Evolutionary conservation across 2,888 invertebrate species (phyloP), one percentile per base, ranked within the genome.

Genomic region (Galerucella calmariensis): DNA sequence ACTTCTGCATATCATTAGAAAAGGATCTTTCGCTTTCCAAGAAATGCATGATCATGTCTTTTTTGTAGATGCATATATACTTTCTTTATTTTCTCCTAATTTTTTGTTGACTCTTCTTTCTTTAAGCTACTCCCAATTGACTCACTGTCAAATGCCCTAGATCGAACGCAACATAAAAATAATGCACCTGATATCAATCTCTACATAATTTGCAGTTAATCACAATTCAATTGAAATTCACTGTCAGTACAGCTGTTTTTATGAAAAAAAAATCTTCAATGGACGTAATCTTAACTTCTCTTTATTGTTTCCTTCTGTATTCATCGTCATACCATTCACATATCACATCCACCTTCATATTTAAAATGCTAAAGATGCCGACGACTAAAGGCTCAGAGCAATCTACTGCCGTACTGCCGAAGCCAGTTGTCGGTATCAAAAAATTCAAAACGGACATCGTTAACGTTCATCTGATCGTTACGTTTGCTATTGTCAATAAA

Each of bases 401-500:
- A 11, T 35, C 41, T 14, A 11, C 35, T 63, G 16, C 35, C 41
- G 27, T 65, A 51, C 27, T 66, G 9, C 24, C 27, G n/a, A 20
- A 58, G 58, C 41, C 58, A 59, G 5, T 68, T 68, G 46, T 16
- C 68, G 46, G 59, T 44, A 68, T 59, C 46, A 20, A 68, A 59
- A 67, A 68, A 68, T 68, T 44, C 8, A 68, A 59, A 67, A 68
- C 59, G n/a, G 56, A 56, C 59, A 27, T 68, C 68, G 59, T 68
- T 68, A 68, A 46, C n/a, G 68, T 20, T 67, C 20, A 27, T 27
- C 16, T 35, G 35, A 53, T 68, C 59, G 68, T 59, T 68, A 44
- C 68, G 24, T 68, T 59, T 44, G 59, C 58, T 58, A 59, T 68
- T 68, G 68, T 68, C 68, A 68, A 68, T 68, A 68, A 68, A 59